Percentiles rank a stretch among this genome's conserved stretches.
Evolutionary conservation across 2,113 vertebrate species (phyloP).

Genomic region (Misgurnus mizolepis): DNA sequence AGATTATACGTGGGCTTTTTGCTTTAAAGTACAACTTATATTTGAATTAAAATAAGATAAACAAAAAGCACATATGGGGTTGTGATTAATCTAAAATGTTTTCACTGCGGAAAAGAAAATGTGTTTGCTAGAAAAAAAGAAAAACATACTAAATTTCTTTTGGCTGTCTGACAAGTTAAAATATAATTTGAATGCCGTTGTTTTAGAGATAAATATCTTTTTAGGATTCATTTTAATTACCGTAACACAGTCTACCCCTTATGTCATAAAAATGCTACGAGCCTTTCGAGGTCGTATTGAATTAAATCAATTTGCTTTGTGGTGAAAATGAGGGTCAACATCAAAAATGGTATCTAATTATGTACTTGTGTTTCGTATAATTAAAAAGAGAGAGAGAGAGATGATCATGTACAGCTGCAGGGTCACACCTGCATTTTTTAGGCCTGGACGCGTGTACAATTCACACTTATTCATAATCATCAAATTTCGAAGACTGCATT

Average conservation of each 20-base stretch:
- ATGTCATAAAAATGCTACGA: not conserved
- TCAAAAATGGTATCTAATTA: conserved; percentile 30
- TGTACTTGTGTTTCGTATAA: conserved; percentile 33
- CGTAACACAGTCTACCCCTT: not conserved
- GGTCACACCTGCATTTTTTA: conserved; percentile 34
- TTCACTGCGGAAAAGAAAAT: not conserved
- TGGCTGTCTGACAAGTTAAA: not conserved
- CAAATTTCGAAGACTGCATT: too few species aligned
- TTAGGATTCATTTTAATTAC: not conserved
- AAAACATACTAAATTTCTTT: not conserved
- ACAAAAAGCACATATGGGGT: not conserved
- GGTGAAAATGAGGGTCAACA: conserved; percentile 20
- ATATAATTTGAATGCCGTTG: not conserved
- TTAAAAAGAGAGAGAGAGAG: not conserved
- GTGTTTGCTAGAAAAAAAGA: not conserved
- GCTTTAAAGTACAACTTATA: not conserved
- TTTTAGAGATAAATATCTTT: not conserved
- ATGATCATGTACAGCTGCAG: conserved; percentile 29
- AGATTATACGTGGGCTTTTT: not conserved
- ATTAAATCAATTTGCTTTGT: not conserved
- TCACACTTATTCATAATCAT: not conserved
- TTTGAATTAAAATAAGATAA: not conserved
- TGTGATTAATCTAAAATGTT: not conserved
- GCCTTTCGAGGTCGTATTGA: conserved; percentile 14
- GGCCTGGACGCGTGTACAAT: not conserved